Conservation (phyloP, 2,113 vertebrate genomes). For the Oryzias javanicus region DNA sequence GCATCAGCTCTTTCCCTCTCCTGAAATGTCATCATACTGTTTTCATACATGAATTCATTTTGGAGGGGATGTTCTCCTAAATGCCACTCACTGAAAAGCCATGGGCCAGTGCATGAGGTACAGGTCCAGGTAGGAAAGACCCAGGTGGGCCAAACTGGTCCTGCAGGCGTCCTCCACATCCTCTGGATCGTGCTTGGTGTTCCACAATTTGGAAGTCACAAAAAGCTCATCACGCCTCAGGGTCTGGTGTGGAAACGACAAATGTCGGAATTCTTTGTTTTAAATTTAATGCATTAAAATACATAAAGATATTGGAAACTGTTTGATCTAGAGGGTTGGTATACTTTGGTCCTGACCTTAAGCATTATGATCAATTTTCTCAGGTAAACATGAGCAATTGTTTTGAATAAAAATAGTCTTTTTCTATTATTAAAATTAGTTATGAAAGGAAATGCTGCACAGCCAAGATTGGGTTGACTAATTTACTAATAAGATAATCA, state of each 20-base stretch:
- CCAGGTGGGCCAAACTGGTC: conserved; percentile 67
- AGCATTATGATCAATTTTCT: background rate
- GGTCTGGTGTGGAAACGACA: conserved; percentile 37
- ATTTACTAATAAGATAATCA: too few species aligned
- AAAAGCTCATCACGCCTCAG: conserved; percentile 72
- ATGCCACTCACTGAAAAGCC: conserved; percentile 72
- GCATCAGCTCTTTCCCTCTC: conserved; percentile 70
- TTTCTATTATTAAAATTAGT: too few species aligned
- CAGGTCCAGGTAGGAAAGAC: conserved; percentile 73
- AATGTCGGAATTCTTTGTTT: background rate
- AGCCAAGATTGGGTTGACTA: too few species aligned
- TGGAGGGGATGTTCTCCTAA: background rate
- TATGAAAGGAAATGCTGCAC: too few species aligned
- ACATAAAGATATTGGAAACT: background rate
- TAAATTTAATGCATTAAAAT: background rate
- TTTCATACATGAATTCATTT: background rate
- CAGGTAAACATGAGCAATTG: background rate
- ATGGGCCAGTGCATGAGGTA: conserved; percentile 82
- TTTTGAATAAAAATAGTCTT: background rate
- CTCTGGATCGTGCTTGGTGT: conserved; percentile 75
- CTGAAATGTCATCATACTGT: conserved; percentile 46
- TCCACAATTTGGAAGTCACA: conserved; percentile 80
- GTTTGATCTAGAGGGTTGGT: background rate
- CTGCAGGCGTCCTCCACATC: conserved; percentile 75
- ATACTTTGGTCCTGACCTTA: background rate